Percentiles rank a stretch among this genome's conserved stretches.
Conservation (phyloP, 2,888 invertebrate genomes). For the Tetranychus piercei region DNA sequence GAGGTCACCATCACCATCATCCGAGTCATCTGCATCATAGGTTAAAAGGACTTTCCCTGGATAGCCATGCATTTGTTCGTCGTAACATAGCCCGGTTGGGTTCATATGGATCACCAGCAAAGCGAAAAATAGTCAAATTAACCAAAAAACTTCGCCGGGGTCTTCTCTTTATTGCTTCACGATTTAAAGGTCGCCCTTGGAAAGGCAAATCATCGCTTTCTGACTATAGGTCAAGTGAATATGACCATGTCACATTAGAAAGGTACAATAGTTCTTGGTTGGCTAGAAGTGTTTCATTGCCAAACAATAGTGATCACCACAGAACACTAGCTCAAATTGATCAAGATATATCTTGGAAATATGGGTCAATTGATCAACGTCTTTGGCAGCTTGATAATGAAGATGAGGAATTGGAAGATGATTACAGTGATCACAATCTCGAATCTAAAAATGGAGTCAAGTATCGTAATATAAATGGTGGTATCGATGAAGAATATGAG, state of each 20-base stretch:
- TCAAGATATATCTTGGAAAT: constrained; percentile 20
- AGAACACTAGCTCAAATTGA: constrained; percentile 15
- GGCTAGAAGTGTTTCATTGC: constrained; percentile 23
- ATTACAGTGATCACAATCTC: not conserved
- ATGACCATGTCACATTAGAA: not conserved
- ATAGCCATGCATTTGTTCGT: not conserved
- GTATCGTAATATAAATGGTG: not conserved
- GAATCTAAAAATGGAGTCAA: not conserved
- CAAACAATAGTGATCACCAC: constrained; percentile 6
- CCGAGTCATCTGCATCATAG: not conserved
- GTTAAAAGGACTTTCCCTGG: not conserved
- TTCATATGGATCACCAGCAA: not conserved
- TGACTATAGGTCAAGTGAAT: not conserved
- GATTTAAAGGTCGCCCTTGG: not conserved
- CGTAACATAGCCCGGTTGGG: not conserved
- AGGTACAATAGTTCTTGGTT: not conserved
- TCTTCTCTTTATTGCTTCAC: not conserved
- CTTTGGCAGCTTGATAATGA: constrained; percentile 25
- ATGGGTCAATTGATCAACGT: constrained; percentile 22
- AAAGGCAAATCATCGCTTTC: not conserved
- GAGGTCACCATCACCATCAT: not conserved
- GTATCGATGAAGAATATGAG: not conserved
- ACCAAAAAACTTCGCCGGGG: not conserved
- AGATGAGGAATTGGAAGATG: constrained; percentile 13
- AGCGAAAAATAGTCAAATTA: not conserved